phyloP scores from a whole-genome alignment of 2,113 vertebrate species.

The Larimichthys polyactis region DNA sequence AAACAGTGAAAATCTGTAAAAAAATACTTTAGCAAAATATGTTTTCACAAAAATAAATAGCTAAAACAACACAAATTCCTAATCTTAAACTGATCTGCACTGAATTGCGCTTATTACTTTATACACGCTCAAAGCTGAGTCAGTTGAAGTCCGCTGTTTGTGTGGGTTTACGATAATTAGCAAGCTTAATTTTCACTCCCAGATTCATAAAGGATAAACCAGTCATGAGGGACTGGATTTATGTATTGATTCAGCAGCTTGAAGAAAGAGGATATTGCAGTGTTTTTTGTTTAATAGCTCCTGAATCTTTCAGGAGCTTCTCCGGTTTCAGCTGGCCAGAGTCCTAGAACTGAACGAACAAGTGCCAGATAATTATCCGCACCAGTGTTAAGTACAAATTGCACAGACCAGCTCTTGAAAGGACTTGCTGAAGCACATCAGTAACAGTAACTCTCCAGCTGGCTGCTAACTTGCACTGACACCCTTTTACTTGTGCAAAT shows the following conservation, averaged over 20 bases:
- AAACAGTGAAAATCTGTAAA: not conserved
- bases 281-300: constrained; percentile 83
- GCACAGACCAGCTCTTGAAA: constrained; percentile 70
- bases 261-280: constrained; percentile 68
- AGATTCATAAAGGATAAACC: constrained; percentile 18
- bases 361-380: constrained; percentile 80
- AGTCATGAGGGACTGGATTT: constrained; percentile 19
- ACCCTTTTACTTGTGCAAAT: constrained; percentile 1
- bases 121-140: not conserved
- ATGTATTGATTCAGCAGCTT: constrained; percentile 74
- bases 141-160: not conserved
- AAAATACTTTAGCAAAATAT: not conserved
- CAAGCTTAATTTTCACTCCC: not conserved
- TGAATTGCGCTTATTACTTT: not conserved
- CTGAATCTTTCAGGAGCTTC: constrained; percentile 82
- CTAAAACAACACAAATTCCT: not conserved
- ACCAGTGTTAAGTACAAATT: constrained; percentile 86
- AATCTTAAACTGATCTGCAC: not conserved
- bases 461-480: constrained; percentile 15
- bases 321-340: constrained; percentile 80
- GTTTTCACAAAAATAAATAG: not conserved
- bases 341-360: constrained; percentile 73
- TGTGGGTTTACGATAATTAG: not conserved
- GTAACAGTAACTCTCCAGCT: constrained; percentile 45
- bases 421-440: constrained; percentile 73